A percentile compares a stretch with the other conserved stretches of the same genome.
These are phyloP conservation scores for Triplophysa siluroides DNA, from an alignment of 2,113 vertebrate genomes.

Conservation along the genomic window DNA sequence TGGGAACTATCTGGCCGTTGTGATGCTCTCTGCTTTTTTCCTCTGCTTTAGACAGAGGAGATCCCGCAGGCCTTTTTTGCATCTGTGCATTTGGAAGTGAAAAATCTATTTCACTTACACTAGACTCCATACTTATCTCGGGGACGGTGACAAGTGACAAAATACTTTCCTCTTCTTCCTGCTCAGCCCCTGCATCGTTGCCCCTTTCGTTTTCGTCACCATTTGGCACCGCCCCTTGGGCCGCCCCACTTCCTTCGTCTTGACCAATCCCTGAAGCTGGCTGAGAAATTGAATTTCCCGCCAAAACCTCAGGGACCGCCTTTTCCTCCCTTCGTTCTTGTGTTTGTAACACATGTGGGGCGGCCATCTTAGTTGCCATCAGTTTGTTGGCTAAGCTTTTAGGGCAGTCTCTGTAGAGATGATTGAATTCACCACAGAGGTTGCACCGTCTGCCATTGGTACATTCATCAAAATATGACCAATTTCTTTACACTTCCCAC, in stretches of 20 bases:
- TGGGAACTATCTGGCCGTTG: not conserved
- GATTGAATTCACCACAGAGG: not conserved
- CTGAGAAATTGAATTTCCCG: not conserved
- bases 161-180: not conserved
- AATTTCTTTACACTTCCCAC: slow-evolving; percentile 16
- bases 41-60: not conserved
- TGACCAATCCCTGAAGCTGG: not conserved
- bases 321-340: too few relatives aligned
- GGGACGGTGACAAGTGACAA: too few relatives aligned
- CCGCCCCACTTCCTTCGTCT: not conserved
- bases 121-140: not conserved
- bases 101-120: not conserved
- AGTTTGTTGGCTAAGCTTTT: slow-evolving; percentile 45
- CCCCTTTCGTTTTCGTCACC: too few relatives aligned
- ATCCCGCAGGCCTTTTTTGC: not conserved
- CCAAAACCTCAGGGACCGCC: too few relatives aligned
- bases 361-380: slow-evolving; percentile 15
- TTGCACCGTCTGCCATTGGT: slow-evolving; percentile 39
- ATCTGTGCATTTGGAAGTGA: not conserved
- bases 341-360: not conserved
- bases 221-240: not conserved
- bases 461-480: slow-evolving; percentile 18
- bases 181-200: too few relatives aligned
- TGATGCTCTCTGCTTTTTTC: not conserved
- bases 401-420: slow-evolving; percentile 40